phyloP scores from a whole-genome alignment of 2,888 invertebrate genomes.

The Colletes collaris region DNA sequence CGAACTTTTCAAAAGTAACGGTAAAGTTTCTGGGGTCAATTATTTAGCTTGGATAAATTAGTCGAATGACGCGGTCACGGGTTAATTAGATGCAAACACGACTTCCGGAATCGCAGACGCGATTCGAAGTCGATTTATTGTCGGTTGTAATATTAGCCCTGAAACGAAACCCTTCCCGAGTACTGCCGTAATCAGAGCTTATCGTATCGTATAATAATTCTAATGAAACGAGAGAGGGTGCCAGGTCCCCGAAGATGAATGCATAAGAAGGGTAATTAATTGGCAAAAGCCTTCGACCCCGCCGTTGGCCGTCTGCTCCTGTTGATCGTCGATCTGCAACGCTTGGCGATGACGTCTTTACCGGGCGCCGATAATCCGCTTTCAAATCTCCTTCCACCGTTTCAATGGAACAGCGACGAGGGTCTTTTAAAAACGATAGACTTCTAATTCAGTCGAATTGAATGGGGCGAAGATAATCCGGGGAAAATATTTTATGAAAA shows the following conservation, averaged over 20 bases:
- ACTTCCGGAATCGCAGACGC: background rate
- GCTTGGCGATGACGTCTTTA: conserved; percentile 19
- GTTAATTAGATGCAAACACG: conserved; percentile 26
- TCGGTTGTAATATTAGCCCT: conserved; percentile 53
- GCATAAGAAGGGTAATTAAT: conserved; percentile 70
- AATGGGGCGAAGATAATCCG: conserved; percentile 13
- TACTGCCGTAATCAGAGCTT: conserved; percentile 64
- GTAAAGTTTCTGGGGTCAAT: no score
- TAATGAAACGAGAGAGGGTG: conserved; percentile 62
- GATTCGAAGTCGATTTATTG: conserved; percentile 33
- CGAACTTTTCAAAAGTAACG: no score
- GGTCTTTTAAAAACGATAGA: conserved; percentile 20
- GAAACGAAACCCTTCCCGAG: conserved; percentile 46
- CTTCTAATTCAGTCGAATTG: conserved; percentile 1
- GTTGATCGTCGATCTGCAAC: conserved; percentile 36
- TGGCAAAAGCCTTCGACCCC: conserved; percentile 55
- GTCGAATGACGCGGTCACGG: background rate
- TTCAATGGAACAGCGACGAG: background rate
- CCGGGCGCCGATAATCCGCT: conserved; percentile 24
- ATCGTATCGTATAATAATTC: conserved; percentile 68
- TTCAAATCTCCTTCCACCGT: conserved; percentile 19
- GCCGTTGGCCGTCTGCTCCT: conserved; percentile 23
- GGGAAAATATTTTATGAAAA: conserved; percentile 20
- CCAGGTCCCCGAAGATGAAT: conserved; percentile 66
- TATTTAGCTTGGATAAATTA: background rate